Evolutionary conservation across 2,888 invertebrate genomes (phyloP).

Genomic region (Drosophila phalerata): DNA sequence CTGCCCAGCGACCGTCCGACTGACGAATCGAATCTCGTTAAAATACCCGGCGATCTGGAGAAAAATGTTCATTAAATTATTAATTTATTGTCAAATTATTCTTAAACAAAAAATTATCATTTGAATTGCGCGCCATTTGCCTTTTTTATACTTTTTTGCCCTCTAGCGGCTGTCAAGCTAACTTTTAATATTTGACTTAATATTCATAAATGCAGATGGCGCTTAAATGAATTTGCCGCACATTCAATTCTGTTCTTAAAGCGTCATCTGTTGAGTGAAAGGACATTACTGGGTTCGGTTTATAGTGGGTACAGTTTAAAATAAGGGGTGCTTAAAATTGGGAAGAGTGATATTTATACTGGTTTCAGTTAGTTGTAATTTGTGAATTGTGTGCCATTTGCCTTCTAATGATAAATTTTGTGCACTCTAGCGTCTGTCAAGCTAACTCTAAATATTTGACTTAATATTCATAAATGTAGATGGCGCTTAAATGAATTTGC

Average conservation of each 20-base stretch:
- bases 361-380: neutral
- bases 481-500: slow-evolving; percentile 22
- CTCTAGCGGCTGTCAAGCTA: slow-evolving; percentile 11
- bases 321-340: neutral
- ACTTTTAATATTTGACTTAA: too few species aligned
- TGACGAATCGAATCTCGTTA: slow-evolving; percentile 17
- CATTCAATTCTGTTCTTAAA: neutral
- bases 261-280: slow-evolving; percentile 3
- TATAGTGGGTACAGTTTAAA: neutral
- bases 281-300: neutral
- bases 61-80: neutral
- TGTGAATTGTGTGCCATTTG: too few species aligned
- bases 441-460: too few species aligned
- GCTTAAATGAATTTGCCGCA: slow-evolving; percentile 15
- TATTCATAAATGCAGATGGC: slow-evolving; percentile 11
- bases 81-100: too few species aligned
- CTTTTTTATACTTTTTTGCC: too few species aligned
- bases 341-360: neutral
- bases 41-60: slow-evolving; percentile 50
- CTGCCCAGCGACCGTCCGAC: neutral
- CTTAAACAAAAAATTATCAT: too few species aligned
- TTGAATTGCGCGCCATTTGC: too few species aligned
- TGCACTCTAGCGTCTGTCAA: slow-evolving; percentile 10
- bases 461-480: neutral
- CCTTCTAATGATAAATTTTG: too few species aligned